These are phyloP conservation scores for Phyllostomus discolor DNA, from an alignment of 2,113 vertebrate species.

Conservation along the genomic window DNA sequence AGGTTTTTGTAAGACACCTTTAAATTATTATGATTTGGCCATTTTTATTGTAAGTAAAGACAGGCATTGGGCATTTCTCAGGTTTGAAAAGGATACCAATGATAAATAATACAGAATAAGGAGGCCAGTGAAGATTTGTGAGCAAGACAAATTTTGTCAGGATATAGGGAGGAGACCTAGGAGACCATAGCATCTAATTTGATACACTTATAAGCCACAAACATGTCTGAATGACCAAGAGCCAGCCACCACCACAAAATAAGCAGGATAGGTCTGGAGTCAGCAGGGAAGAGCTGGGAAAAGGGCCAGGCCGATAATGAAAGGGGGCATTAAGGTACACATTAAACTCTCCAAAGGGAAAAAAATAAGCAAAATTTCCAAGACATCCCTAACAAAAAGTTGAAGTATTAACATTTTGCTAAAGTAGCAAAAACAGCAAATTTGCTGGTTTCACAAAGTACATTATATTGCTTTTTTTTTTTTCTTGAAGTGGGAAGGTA, in stretches of 20 bases:
- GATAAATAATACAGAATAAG: not conserved
- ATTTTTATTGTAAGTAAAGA: not conserved
- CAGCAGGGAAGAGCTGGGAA: slow-evolving; percentile 77
- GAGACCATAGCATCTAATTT: slow-evolving; percentile 53
- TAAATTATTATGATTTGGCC: not conserved
- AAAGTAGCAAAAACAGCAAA: slow-evolving; percentile 75
- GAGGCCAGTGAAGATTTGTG: not conserved
- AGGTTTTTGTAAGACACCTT: not conserved
- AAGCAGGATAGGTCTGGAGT: slow-evolving; percentile 60
- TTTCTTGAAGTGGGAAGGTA: not conserved
- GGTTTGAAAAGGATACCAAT: not conserved
- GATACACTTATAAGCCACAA: slow-evolving; percentile 61
- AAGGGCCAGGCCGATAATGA: slow-evolving; percentile 77
- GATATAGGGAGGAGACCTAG: not conserved
- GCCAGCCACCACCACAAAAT: slow-evolving; percentile 52
- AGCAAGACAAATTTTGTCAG: slow-evolving; percentile 28
- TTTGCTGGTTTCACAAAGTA: slow-evolving; percentile 57
- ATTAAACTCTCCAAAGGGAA: slow-evolving; percentile 68
- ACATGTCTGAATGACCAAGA: slow-evolving; percentile 52
- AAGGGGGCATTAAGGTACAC: slow-evolving; percentile 71
- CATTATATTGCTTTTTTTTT: not conserved
- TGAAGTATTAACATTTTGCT: slow-evolving; percentile 77
- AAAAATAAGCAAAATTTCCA: slow-evolving; percentile 66
- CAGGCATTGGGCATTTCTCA: not conserved
- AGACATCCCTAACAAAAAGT: slow-evolving; percentile 71